Base-by-base conservation (phyloP, 2,888 invertebrate genomes). In the Neuroscelio doddi region DNA sequence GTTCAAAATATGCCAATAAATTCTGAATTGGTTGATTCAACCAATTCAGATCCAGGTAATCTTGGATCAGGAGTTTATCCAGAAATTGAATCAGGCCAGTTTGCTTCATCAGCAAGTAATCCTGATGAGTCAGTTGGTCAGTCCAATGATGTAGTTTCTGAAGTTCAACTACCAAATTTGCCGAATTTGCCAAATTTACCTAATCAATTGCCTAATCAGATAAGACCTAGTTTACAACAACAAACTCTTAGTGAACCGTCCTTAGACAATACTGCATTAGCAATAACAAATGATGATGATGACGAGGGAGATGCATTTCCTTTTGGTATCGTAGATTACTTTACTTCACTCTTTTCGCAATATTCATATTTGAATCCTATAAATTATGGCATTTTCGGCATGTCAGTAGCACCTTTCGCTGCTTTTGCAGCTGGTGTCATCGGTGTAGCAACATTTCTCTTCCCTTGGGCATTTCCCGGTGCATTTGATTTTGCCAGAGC, bases 401-500 rank as follows among this genome's bases (percentile, higher is more conserved):
- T 91, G 72, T 80, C 89, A 46, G 84, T 91, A 39, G 88, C 91
- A 0, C 92, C 92, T 0, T 80, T 91, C 41, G 88, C 88, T 0
- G 85, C 91, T 46, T 83, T 91, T 30, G 87, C 91, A 44, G 88
- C 89, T 0, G 87, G 90, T 0, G 86, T 89, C 0, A 87, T 91
- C 9, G 88, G 90, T 0, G 78, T 90, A 10, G 87, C 89, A 0
- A 86, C 90, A 0, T 86, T 90, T 38, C 82, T 91, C 64, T 88
- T 91, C 53, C 91, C 91, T 0, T 91, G 88, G 87, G 87, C 89
- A 69, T 85, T 90, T 61, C 89, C 91, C 0, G 86, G 85, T 1
- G 75, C 85, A 8, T 78, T 86, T 34, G 79, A 75, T 16, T 71
- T 81, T 29, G 75, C 76, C 7, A 71, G 84, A 1, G 44, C 49